These are phyloP conservation scores for Sisor rabdophorus DNA, from an alignment of 2,113 vertebrate genomes.

Conservation along the genomic window DNA sequence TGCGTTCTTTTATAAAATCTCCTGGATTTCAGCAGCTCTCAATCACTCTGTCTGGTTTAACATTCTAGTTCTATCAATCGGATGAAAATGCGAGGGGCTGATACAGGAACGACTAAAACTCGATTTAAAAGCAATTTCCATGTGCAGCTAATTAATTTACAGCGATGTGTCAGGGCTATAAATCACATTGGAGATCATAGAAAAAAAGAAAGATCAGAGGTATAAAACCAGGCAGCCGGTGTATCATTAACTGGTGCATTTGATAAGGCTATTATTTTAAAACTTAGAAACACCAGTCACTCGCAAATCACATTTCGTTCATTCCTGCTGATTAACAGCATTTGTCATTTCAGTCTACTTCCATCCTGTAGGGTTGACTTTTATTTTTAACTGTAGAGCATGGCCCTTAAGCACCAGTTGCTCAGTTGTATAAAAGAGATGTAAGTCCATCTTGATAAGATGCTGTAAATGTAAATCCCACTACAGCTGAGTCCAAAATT, in stretches of 20 bases:
- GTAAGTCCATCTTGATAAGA: too few species aligned
- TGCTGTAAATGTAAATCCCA: too few species aligned
- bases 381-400: too few species aligned
- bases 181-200: background rate
- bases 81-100: slow-evolving; percentile 15
- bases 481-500: too few species aligned
- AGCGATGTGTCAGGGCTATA: background rate
- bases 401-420: too few species aligned
- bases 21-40: background rate
- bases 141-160: slow-evolving; percentile 25
- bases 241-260: slow-evolving; percentile 8
- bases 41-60: slow-evolving; percentile 10
- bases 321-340: background rate
- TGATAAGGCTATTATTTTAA: slow-evolving; percentile 6
- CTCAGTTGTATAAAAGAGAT: too few species aligned
- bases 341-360: background rate
- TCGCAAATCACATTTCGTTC: background rate
- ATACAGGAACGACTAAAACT: background rate
- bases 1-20: background rate
- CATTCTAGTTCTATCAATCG: slow-evolving; percentile 1
- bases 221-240: background rate
- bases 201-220: slow-evolving; percentile 5
- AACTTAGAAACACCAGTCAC: background rate
- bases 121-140: slow-evolving; percentile 34
- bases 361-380: background rate